Percentiles rank a stretch among this genome's conserved stretches.
These are phyloP conservation scores for Eunapius fragilis DNA, from an alignment of 37 sponge, comb jelly and placozoan species.

Conservation along the genomic window DNA sequence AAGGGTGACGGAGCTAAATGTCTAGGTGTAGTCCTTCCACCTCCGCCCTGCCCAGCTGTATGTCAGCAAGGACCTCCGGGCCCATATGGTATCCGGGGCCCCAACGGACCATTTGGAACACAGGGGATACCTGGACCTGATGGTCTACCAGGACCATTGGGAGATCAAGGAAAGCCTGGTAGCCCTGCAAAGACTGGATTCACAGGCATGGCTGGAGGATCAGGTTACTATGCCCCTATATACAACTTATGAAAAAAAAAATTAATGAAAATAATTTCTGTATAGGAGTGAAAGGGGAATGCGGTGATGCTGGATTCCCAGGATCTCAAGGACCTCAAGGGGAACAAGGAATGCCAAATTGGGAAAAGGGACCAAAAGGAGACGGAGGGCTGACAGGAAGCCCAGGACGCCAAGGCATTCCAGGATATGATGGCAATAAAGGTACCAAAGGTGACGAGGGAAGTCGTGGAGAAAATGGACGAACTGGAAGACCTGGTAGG, in stretches of 20 bases:
- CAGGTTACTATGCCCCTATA: too few relatives aligned
- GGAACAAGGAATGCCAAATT: too few relatives aligned
- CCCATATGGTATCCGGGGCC: conserved; percentile 54
- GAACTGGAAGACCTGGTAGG: too few relatives aligned
- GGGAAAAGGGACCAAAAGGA: conserved; percentile 35
- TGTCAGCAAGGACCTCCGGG: conserved; percentile 66
- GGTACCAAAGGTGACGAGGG: too few relatives aligned
- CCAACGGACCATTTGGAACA: neutral
- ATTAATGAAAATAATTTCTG: too few relatives aligned
- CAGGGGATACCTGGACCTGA: neutral
- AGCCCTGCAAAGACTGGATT: conserved; percentile 4
- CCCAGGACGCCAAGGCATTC: conserved; percentile 48
- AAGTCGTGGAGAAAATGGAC: too few relatives aligned
- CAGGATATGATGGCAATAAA: too few relatives aligned
- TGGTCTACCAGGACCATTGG: conserved; percentile 35
- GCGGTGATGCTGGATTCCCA: conserved; percentile 54
- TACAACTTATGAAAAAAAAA: too few relatives aligned
- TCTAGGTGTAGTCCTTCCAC: conserved; percentile 2
- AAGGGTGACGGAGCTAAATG: conserved; percentile 35
- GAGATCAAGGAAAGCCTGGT: conserved; percentile 33
- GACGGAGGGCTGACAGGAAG: conserved; percentile 32
- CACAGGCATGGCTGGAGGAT: conserved; percentile 29
- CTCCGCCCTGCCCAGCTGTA: conserved; percentile 6
- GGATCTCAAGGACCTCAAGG: conserved; percentile 52
- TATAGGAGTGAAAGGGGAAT: neutral